A percentile compares a stretch with the other conserved stretches of the same genome.
Evolutionary conservation across 2,113 vertebrate species (phyloP).

Genomic region (Indri indri): DNA sequence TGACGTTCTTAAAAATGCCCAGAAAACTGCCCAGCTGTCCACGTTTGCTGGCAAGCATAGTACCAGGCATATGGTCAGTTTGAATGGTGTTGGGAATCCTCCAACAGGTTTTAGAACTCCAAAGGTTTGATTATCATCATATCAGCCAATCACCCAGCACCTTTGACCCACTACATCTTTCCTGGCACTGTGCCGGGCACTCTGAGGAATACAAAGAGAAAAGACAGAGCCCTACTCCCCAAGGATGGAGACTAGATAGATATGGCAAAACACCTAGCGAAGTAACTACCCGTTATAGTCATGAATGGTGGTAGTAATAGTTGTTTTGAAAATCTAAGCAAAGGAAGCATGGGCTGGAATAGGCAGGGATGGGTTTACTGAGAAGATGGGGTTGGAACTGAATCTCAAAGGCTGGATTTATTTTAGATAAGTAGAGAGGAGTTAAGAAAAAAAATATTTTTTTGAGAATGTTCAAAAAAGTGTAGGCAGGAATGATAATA

Average conservation of each 20-base stretch:
- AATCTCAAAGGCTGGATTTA: neutral
- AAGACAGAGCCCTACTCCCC: neutral
- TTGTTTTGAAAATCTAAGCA: neutral
- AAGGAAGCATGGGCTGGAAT: neutral
- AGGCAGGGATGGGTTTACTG: neutral
- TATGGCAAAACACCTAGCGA: neutral
- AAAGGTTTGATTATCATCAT: conserved; percentile 1
- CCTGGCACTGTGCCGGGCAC: neutral
- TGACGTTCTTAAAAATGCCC: neutral
- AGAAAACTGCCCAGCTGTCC: neutral
- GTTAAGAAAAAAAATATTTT: conserved; percentile 36
- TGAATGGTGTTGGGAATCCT: conserved; percentile 14
- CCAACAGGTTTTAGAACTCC: neutral
- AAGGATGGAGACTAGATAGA: neutral
- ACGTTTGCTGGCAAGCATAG: neutral
- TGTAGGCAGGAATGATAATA: neutral
- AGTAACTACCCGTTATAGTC: neutral
- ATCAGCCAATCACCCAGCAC: neutral
- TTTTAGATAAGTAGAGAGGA: neutral
- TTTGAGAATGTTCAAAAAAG: neutral
- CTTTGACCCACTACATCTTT: neutral
- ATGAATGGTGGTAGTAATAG: neutral
- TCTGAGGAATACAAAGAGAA: neutral
- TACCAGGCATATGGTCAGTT: conserved; percentile 20
- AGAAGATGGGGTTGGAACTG: neutral